A percentile compares a stretch with the other conserved stretches of the same genome.
phyloP scores from a whole-genome alignment of 2,888 invertebrate genomes.

The Clepsis dumicolana region DNA sequence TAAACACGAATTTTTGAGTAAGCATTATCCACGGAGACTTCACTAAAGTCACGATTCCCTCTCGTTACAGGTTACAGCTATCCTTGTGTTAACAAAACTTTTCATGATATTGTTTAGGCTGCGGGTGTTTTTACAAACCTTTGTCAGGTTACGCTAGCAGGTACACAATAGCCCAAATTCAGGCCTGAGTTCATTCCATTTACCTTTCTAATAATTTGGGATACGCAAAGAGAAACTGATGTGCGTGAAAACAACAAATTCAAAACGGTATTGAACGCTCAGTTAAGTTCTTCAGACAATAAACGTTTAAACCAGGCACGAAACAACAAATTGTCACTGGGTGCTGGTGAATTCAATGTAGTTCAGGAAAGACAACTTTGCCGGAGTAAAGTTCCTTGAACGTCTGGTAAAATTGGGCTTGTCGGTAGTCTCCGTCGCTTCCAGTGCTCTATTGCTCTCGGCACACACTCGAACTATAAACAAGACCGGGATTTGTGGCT shows the following conservation, averaged over 20 bases:
- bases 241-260: neutral
- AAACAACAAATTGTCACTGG: conserved; percentile 8
- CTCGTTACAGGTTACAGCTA: conserved; percentile 26
- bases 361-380: conserved; percentile 19
- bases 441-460: conserved; percentile 56
- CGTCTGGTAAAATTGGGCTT: conserved; percentile 34
- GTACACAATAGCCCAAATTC: neutral
- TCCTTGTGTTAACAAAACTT: conserved; percentile 27
- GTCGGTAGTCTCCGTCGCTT: conserved; percentile 42
- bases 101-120: conserved; percentile 25
- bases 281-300: neutral
- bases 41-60: conserved; percentile 19
- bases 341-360: conserved; percentile 8
- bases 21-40: conserved; percentile 19
- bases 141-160: neutral
- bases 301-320: neutral
- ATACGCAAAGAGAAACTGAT: neutral
- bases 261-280: neutral
- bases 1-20: conserved; percentile 29
- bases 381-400: conserved; percentile 22
- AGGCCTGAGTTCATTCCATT: neutral
- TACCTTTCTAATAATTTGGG: neutral
- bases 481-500: conserved; percentile 67
- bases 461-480: conserved; percentile 59
- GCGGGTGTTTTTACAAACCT: conserved; percentile 12